Percentiles rank a stretch among this genome's conserved stretches.
These are phyloP conservation scores for Zoanthus solanderi DNA, from an alignment of 92 coral and sea anemone genomes.

Conservation along the genomic window DNA sequence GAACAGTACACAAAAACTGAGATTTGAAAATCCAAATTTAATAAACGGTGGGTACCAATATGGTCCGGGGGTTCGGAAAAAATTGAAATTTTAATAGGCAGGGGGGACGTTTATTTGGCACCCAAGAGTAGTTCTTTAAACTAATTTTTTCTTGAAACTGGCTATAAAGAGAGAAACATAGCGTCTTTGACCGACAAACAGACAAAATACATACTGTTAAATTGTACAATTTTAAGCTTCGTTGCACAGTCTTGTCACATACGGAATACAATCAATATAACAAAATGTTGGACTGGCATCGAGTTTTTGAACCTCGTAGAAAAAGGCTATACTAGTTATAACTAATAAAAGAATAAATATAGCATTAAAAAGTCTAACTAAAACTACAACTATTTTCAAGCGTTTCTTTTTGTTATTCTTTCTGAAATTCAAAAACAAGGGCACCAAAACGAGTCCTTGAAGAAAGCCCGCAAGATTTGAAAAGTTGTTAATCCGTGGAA, in stretches of 20 bases:
- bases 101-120: too few species aligned
- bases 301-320: constrained; percentile 34
- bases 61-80: too few species aligned
- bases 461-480: constrained; percentile 40
- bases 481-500: constrained; percentile 45
- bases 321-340: constrained; percentile 1
- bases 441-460: constrained; percentile 41
- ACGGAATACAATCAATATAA: constrained; percentile 40
- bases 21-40: too few species aligned
- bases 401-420: background rate
- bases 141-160: too few species aligned
- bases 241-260: constrained; percentile 33
- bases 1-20: too few species aligned
- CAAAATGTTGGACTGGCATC: constrained; percentile 16
- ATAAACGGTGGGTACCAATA: too few species aligned
- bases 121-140: too few species aligned
- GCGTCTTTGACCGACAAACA: background rate
- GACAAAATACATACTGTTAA: background rate
- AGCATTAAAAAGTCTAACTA: background rate
- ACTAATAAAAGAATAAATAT: background rate
- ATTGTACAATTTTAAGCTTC: background rate
- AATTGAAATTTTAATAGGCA: too few species aligned
- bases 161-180: background rate
- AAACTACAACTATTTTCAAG: background rate
- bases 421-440: constrained; percentile 5